Evolutionary conservation across 2,797 vertebrate genomes (phyloP), one percentile per base, ranked within the genome.

Genomic region (Hoplostethus atlanticus): DNA sequence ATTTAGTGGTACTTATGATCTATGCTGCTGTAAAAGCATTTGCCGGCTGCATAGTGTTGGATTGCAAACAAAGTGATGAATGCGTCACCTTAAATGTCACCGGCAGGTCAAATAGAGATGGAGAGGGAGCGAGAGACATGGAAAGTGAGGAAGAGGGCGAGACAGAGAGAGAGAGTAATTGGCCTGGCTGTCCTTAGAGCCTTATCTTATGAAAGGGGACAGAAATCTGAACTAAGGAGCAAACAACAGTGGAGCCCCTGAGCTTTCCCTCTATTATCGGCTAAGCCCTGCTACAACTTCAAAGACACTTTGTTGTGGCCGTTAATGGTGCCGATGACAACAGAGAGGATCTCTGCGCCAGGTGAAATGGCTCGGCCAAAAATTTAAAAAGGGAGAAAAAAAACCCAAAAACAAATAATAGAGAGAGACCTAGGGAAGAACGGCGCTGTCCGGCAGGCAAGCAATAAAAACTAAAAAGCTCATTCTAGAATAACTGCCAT

Each of bases 261-360:
- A 81, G 83, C 67, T 72, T 72, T 75, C 47, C 57, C 59, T 81
- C 74, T 64, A 83, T 86, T 77, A 78, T 10, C 62, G 16, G 77
- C 44, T 50, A 58, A 77, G 74, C 75, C 80, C 74, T 36, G 76
- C 77, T 71, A 69, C 21, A 72, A 87, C 88, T 91, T 91, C 90
- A 92, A 90, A 93, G 87, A 72, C 74, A 83, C 85, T 91, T 91
- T 89, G 87, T 85, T 85, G 90, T 77, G 89, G 69, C 31, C 25
- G 54, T 87, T 91, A 92, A 92, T 86, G 90, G 84, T 61, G 73
- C 79, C 73, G 80, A 85, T 81, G 84, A 91, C 88, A 90, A 68
- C 73, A 68, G 21, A 68, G 74, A 68, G 81, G 82, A 79, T 77
- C 66, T 80, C 62, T 10, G 52, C 68, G 84, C 82, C 82, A 82